Evolutionary conservation across 1,140 invertebrate species (phyloP).

Genomic region (Halictus rubicundus): DNA sequence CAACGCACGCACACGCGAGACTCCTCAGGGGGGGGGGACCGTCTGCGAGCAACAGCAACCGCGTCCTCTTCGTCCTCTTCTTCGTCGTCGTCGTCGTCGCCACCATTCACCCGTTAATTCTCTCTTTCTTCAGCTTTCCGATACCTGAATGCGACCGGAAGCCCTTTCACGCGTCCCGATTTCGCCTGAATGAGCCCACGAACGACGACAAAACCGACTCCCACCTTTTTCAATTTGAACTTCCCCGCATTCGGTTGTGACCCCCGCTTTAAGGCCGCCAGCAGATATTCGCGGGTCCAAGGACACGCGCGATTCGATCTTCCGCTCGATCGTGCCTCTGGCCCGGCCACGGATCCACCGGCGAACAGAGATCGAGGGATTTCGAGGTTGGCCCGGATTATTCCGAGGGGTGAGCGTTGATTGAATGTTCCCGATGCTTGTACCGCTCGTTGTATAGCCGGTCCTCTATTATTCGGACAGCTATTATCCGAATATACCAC

Average conservation of each 20-base stretch:
- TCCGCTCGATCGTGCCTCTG: not conserved
- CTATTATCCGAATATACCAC: slow-evolving; percentile 17
- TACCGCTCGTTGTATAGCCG: not conserved
- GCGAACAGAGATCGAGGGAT: slow-evolving; percentile 14
- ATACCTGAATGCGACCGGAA: slow-evolving; percentile 73
- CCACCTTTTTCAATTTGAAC: slow-evolving; percentile 3
- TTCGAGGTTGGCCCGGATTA: slow-evolving; percentile 22
- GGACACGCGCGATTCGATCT: no score
- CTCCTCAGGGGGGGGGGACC: slow-evolving; percentile 51
- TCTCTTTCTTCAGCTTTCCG: slow-evolving; percentile 67
- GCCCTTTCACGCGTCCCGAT: slow-evolving; percentile 75
- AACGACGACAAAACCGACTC: not conserved
- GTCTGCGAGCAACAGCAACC: slow-evolving; percentile 17
- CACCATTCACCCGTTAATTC: slow-evolving; percentile 71
- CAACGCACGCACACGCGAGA: slow-evolving; percentile 18
- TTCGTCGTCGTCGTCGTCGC: no score
- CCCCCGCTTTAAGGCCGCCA: no score
- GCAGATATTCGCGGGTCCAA: no score
- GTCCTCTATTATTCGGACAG: slow-evolving; percentile 19
- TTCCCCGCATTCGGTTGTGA: no score
- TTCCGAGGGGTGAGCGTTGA: slow-evolving; percentile 12
- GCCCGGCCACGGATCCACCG: not conserved
- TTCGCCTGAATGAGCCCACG: slow-evolving; percentile 63
- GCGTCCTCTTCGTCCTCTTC: not conserved
- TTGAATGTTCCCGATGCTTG: slow-evolving; percentile 7